These are phyloP conservation scores for Calosoma granatense DNA, from an alignment of 1,140 invertebrate genomes.

Conservation along the genomic window DNA sequence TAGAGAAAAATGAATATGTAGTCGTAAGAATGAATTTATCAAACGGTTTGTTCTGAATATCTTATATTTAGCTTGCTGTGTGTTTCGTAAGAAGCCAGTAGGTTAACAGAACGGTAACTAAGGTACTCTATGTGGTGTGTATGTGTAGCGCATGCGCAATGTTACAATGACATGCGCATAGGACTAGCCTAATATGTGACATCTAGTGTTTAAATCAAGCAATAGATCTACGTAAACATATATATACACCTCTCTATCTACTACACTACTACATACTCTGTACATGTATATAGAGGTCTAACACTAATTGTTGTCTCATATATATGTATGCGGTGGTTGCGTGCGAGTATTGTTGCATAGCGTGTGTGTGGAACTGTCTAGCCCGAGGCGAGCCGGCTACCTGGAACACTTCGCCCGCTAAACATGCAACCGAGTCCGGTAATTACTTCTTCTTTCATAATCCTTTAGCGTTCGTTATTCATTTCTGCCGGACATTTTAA, in stretches of 20 bases:
- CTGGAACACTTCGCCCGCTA: slow-evolving; percentile 11
- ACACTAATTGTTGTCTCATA: background rate
- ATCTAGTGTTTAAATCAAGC: background rate
- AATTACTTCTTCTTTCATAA: slow-evolving; percentile 20
- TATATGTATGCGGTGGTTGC: background rate
- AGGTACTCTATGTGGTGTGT: no score
- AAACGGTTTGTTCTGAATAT: no score
- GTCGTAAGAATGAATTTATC: background rate
- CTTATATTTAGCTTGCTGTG: no score
- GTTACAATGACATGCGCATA: no score
- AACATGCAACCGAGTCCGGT: slow-evolving; percentile 11
- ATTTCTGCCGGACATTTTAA: slow-evolving; percentile 19
- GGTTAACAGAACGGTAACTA: no score
- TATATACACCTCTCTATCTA: no score
- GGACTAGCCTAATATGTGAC: no score
- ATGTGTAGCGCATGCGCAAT: no score
- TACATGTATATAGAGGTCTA: no score
- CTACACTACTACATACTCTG: no score
- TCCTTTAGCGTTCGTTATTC: slow-evolving; percentile 21
- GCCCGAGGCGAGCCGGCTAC: background rate
- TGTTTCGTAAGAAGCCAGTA: no score
- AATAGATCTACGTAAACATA: no score
- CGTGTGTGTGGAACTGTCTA: background rate
- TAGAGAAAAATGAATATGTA: background rate
- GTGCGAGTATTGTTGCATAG: background rate